Base-by-base conservation (phyloP, 1,140 invertebrate genomes). In the Chlorops oryzae region DNA sequence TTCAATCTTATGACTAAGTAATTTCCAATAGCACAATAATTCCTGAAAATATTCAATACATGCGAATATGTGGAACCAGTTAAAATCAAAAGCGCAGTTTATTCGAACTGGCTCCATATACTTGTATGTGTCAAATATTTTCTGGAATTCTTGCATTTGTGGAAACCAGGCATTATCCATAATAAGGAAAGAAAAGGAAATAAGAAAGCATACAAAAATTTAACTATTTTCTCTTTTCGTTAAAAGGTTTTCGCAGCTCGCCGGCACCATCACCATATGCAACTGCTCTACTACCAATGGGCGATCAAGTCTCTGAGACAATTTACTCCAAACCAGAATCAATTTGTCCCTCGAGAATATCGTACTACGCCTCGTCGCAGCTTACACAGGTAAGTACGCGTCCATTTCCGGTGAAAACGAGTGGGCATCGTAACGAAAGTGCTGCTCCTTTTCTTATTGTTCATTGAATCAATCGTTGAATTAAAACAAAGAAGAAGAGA, bases 251-350 rank as follows among this genome's bases (percentile, higher is more conserved):
- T 56, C 58, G 76, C 68, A 49, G 78, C 73, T 61, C 73, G 71
- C 74, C 80, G 38, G 80, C 80, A 0, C 81, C 81, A 2, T 81
- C 80, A 3, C 80, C 81, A 17, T 84, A 84, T 62, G 81, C 82
- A 18, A 83, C 79, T 2, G 78, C 79, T 18, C 74, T 78, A 52
- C 73, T 81, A 42, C 73, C 75, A 35, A 73, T 76, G 57, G 72
- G 73, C 46, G 54, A 57, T 44, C 59, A 54, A 50, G 55, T 74
- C 25, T 50, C 47, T 40, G 74, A 78, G 54, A 77, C 78, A 41
- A 73, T 79, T 44, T 80, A 79, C 55, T 77, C 78, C 27, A 78
- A 65, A 50, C 65, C 62, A 22, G 67, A 70, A 58, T 70, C 67
- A 47, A 62, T 68, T 24, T 65, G 63, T 62, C 65, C 65, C 59